Conservation (phyloP, 2,797 vertebrate species). For the Onychomys leucogaster region DNA sequence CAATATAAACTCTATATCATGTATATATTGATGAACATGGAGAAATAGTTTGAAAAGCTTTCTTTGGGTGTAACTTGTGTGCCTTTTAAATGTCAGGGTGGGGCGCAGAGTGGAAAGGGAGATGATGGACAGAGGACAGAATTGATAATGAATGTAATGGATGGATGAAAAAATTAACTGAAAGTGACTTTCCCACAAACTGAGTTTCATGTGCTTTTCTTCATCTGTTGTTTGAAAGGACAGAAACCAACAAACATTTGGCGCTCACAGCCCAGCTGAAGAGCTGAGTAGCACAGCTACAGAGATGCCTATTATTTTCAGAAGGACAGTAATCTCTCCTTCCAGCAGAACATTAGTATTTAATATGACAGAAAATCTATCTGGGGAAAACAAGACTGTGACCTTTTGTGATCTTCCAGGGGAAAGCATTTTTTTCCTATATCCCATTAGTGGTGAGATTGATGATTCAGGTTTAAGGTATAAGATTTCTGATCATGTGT, state of each 20-base stretch:
- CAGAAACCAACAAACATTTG: constrained; percentile 23
- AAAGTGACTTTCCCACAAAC: background rate
- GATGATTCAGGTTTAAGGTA: constrained; percentile 68
- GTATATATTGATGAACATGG: background rate
- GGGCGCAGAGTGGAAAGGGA: background rate
- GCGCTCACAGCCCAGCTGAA: background rate
- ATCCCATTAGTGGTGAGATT: constrained; percentile 73
- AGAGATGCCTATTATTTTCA: constrained; percentile 34
- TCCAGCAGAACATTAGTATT: constrained; percentile 72
- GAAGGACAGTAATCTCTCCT: constrained; percentile 54
- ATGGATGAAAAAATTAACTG: background rate
- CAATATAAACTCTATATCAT: background rate
- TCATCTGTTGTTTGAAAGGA: background rate
- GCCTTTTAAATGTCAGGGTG: background rate
- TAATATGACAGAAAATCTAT: constrained; percentile 81
- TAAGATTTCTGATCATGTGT: constrained; percentile 60
- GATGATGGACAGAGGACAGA: background rate
- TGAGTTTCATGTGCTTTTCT: background rate
- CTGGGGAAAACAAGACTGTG: constrained; percentile 61
- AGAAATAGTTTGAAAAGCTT: background rate
- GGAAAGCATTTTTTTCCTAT: constrained; percentile 63
- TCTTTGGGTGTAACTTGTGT: background rate
- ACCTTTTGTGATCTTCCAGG: constrained; percentile 72
- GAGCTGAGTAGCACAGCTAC: background rate
- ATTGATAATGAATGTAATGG: background rate